phyloP scores from a whole-genome alignment of 1,140 invertebrate genomes.

The Leguminivora glycinivorella region DNA sequence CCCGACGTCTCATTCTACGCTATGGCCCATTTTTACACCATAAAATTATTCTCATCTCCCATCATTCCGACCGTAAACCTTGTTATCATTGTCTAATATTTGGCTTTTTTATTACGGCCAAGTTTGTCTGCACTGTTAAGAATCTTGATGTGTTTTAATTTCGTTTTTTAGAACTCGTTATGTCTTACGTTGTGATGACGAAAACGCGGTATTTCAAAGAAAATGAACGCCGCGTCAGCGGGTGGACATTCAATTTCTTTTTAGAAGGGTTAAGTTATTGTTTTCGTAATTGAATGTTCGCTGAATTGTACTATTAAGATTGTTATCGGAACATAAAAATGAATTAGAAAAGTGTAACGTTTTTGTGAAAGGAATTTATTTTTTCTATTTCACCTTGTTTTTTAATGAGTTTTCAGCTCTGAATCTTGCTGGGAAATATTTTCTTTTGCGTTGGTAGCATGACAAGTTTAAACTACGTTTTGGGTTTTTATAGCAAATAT shows the following conservation, averaged over 20 bases:
- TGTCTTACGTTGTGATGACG: conserved; percentile 22
- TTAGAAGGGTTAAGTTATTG: conserved; percentile 31
- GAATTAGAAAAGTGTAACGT: conserved; percentile 12
- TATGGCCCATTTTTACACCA: conserved; percentile 63
- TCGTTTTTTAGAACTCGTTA: conserved; percentile 23
- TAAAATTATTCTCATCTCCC: conserved; percentile 61
- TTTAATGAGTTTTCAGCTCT: background rate
- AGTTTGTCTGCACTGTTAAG: conserved; percentile 34
- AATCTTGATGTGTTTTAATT: conserved; percentile 31
- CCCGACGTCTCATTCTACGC: conserved; percentile 47
- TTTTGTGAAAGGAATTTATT: conserved; percentile 7
- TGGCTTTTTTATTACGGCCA: conserved; percentile 54
- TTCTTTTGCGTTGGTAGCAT: too few species aligned
- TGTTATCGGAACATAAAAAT: conserved; percentile 8
- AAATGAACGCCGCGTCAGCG: conserved; percentile 18
- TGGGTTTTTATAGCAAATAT: too few species aligned
- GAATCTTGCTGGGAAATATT: background rate
- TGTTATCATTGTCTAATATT: conserved; percentile 67
- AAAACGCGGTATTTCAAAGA: conserved; percentile 30
- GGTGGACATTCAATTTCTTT: conserved; percentile 21
- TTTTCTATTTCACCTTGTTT: background rate
- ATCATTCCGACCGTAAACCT: conserved; percentile 46
- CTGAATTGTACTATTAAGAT: conserved; percentile 29
- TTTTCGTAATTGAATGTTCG: conserved; percentile 34
- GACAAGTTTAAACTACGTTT: too few species aligned